phyloP scores from a whole-genome alignment of 2,888 invertebrate species.

The Corbicula japonica region DNA sequence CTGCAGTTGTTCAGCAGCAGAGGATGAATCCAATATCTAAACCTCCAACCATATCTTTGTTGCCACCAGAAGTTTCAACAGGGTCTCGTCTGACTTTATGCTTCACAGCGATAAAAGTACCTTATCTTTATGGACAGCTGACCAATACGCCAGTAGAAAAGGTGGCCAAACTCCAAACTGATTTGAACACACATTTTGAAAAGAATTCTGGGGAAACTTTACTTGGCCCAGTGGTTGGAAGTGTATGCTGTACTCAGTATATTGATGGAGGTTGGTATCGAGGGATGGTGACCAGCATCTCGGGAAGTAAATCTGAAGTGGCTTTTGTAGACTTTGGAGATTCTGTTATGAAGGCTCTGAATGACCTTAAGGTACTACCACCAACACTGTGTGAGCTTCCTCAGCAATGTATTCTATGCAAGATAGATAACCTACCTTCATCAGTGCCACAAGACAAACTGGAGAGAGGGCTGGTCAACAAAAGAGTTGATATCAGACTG shows the following conservation, averaged over 20 bases:
- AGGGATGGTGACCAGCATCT: conserved; percentile 59
- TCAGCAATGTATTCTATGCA: conserved; percentile 71
- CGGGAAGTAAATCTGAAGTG: conserved; percentile 55
- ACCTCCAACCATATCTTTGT: conserved; percentile 33
- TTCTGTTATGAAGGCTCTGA: conserved; percentile 41
- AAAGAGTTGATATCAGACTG: conserved; percentile 66
- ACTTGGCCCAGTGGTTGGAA: conserved; percentile 45
- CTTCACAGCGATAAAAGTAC: conserved; percentile 66
- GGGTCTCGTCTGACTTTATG: conserved; percentile 63
- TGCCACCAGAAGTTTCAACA: conserved; percentile 56
- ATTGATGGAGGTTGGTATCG: conserved; percentile 73
- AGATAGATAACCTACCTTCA: conserved; percentile 53
- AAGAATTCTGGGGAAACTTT: conserved; percentile 40
- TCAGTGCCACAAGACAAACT: conserved; percentile 45
- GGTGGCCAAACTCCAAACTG: conserved; percentile 66
- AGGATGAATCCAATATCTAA: background rate
- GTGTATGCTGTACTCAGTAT: conserved; percentile 69
- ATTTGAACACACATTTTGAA: conserved; percentile 64
- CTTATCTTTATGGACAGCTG: conserved; percentile 66
- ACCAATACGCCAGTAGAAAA: conserved; percentile 67
- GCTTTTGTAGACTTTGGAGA: conserved; percentile 74
- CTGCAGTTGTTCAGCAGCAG: background rate
- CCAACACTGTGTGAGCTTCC: conserved; percentile 57
- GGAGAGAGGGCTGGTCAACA: conserved; percentile 62
- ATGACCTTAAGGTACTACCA: conserved; percentile 60